Base-by-base conservation (phyloP, 2,113 vertebrate genomes). In the Neomonachus schauinslandi region DNA sequence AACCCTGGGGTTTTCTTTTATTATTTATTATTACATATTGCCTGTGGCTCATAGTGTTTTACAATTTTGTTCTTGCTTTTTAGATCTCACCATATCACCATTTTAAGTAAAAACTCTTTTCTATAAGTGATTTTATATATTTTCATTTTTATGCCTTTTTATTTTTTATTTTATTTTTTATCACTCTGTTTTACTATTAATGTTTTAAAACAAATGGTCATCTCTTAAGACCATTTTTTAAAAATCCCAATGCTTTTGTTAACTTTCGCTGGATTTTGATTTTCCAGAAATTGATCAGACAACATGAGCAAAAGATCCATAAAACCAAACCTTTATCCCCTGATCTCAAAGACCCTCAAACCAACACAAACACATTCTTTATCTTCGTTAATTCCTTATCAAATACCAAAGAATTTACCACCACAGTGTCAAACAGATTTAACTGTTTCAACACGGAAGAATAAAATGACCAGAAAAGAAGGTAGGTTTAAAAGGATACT, bases 361-460 rank as follows among this genome's bases (percentile, higher is more conserved):
- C 71, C 31, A 76, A 84, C 28, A 92, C 33, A 96, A 92, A 82
- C 74, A 96, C 49, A 71, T 95, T 94, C 92, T 72, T 95, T 55
- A 22, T 7, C 22, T 49, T 89, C 96, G 82, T 81, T 91, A 96
- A 97, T 96, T 98, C 83, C 77, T 96, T 91, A 79, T 59, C 72
- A 96, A 89, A 83, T 95, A 95, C 81, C 79, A 82, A 93, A 91
- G 94, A 98, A 93, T 97, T 96, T 91, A n/a, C 46, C 74, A 95
- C 79, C 55, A 57, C n/a, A 86, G 26, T 95, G 93, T 93, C 86
- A 98, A 89, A 77, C 46, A 91, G 51, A 77, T 90, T 92, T 2
- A 2, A 92, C 55, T 93, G 18, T 93, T 91, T 96, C 89, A 91
- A 92, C 69, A 61, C 53, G 49, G 33, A 86, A 83, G 67, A 86